Conservation (phyloP, 2,797 vertebrate species). For the Notoglanidium macrostoma region DNA sequence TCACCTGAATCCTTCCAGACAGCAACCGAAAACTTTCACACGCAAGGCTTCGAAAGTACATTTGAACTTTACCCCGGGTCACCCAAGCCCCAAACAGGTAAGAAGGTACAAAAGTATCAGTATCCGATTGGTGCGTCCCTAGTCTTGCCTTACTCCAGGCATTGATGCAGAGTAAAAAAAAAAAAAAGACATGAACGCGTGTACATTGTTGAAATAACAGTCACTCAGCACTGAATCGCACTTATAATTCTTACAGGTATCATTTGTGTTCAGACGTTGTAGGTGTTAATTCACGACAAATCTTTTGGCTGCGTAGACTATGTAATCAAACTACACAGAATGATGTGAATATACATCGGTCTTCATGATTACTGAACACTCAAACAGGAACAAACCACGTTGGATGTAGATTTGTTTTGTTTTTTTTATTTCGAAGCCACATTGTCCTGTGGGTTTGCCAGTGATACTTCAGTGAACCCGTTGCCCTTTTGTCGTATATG, state of each 20-base stretch:
- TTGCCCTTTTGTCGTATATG: slow-evolving; percentile 58
- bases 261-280: neutral
- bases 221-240: neutral
- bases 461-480: slow-evolving; percentile 57
- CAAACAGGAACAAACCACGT: neutral
- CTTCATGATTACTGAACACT: neutral
- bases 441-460: slow-evolving; percentile 48
- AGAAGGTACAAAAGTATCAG: neutral
- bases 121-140: neutral
- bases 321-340: neutral
- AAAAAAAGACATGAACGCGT: neutral
- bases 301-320: neutral
- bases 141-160: neutral
- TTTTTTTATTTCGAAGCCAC: neutral
- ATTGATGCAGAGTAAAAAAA: neutral
- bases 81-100: no score
- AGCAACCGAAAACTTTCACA: neutral
- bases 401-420: neutral
- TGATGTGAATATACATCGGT: neutral
- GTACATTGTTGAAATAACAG: neutral
- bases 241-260: neutral
- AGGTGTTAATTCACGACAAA: neutral
- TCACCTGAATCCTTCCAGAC: neutral
- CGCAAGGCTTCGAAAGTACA: neutral
- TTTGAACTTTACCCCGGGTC: no score